Evolutionary conservation across 2,113 vertebrate genomes (phyloP), one percentile per base, ranked within the genome.

Genomic region (Gambusia affinis): DNA sequence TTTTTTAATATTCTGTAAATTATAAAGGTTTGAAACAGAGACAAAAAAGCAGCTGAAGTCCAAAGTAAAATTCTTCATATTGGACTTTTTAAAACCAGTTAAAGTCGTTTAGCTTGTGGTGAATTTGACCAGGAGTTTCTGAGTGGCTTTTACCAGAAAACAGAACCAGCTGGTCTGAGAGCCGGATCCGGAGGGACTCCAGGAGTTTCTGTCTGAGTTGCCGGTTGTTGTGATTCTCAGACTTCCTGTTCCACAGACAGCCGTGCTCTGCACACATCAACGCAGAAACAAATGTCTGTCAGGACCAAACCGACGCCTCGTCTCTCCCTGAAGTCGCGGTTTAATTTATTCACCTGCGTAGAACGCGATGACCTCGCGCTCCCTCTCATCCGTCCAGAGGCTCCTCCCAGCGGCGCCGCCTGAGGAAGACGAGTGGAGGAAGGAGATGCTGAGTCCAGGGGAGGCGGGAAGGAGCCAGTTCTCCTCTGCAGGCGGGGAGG

Each of bases 141-240:
- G 44, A 47, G 44, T 19, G 14, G 65, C 2, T 5, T 37, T 77
- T 64, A 90, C 90, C 85, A 62, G 90, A 78, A 73, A 92, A 78
- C 0, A 73, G 22, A n/a, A 79, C 71, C 0, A 73, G n/a, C 19
- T 63, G 70, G 70, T 92, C 73, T 0, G 86, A 88, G 81, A 92
- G 76, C 69, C 67, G 80, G 15, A 15, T 70, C 47, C 81, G 87
- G 68, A 92, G 83, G 6, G 51, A 24, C 66, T 92, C 87, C 69
- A 92, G 79, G 47, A 89, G 86, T 42, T 61, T 66, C 66, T 73
- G 73, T 30, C 89, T 71, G 44, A 90, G 84, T 69, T 78, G 89
- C 29, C 89, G 90, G 84, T 90, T 90, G 75, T 87, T 89, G 86
- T 89, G 86, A 81, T 89, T 87, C 60, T 87, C 87, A 37, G 87